Base-by-base conservation (phyloP, 2,888 invertebrate genomes). In the Cheilosia variabilis region DNA sequence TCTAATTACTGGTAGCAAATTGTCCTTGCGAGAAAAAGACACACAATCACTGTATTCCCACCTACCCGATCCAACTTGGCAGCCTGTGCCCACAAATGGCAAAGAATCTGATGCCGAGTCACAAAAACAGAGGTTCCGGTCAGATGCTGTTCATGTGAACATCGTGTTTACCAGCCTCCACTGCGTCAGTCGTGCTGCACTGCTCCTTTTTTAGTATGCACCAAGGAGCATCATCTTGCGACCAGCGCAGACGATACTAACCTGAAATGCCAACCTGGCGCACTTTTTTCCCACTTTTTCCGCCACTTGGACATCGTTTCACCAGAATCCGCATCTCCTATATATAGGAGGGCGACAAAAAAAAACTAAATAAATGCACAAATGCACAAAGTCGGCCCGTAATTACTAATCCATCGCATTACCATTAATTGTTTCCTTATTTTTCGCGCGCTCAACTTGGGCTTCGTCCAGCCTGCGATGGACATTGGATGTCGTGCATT, bases 361-460 rank as follows among this genome's bases (percentile, higher is more conserved):
- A 79, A 63, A 53, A 72, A 58, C 27, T 63, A 75, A 84, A 84
- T 75, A 84, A 84, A 80, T 84, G 75, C 73, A 83, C 68, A 80
- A 84, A 84, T 78, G 84, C 65, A 86, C 81, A 77, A 86, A 86
- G 81, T 80, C 83, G 50, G 84, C 22, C 43, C 72, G 81, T 86
- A 86, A 86, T 86, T 86, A 86, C 86, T 86, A 86, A 86, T 86
- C 86, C 86, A 81, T 86, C 72, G 86, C 81, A 86, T 86, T 86
- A 81, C 72, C 86, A 86, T 86, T 86, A 86, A 86, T 86, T 86
- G 86, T 86, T 81, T 86, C 81, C 72, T 86, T 86, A 86, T 86
- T 81, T 86, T 86, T 86, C 81, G 81, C 86, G 81, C 81, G 60
- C 75, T 81, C 62, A 72, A 72, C 76, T 69, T 77, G 76, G 81